Conservation (phyloP, 2,797 vertebrate genomes). For the Tarsius wallacei region DNA sequence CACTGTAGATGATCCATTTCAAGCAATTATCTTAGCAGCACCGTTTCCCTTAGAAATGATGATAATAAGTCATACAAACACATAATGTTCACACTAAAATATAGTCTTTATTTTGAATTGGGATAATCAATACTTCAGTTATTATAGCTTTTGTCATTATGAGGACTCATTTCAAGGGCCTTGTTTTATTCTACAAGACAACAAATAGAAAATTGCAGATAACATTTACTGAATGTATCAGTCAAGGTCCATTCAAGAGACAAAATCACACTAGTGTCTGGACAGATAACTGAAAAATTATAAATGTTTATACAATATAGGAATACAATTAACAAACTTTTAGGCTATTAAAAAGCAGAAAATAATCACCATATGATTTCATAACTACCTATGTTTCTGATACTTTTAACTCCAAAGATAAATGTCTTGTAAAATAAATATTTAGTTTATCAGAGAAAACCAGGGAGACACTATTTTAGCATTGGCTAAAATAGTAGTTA, state of each 20-base stretch:
- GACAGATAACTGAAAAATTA: not conserved
- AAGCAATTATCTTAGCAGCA: not conserved
- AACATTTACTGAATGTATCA: not conserved
- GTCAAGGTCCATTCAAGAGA: not conserved
- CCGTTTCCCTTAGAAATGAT: not conserved
- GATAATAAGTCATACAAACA: not conserved
- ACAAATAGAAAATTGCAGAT: not conserved
- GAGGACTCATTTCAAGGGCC: not conserved
- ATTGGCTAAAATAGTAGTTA: not conserved
- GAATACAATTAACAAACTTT: not conserved
- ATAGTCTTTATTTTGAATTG: not conserved
- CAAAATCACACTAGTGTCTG: not conserved
- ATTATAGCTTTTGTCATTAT: not conserved
- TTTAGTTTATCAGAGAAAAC: slow-evolving; percentile 24
- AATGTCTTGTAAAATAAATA: not conserved
- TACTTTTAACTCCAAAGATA: not conserved
- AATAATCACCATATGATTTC: not conserved
- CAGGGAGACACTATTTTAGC: not conserved
- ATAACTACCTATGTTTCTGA: not conserved
- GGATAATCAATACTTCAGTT: not conserved
- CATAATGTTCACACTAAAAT: not conserved
- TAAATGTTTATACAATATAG: not conserved
- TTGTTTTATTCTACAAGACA: not conserved
- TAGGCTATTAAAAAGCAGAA: not conserved
- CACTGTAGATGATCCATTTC: not conserved